phyloP scores from a whole-genome alignment of 2,888 invertebrate species.

The Drosophila limbata region DNA sequence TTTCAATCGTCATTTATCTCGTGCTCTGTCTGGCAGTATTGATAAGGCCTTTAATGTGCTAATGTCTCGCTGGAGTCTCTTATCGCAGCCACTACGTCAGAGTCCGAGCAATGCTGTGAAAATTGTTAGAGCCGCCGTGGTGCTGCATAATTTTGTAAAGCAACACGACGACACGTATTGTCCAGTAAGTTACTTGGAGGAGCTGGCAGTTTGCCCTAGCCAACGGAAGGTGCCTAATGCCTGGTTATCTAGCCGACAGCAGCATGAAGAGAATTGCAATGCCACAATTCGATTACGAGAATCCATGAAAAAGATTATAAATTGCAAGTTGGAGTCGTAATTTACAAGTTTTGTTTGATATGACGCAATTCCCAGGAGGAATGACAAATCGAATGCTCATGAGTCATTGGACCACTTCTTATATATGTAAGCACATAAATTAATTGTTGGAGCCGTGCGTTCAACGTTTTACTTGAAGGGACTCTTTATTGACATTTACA shows the following conservation, averaged over 20 bases:
- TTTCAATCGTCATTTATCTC: constrained; percentile 28
- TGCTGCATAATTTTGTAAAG: constrained; percentile 39
- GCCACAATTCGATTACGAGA: constrained; percentile 20
- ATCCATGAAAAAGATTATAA: neutral
- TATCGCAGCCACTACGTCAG: constrained; percentile 23
- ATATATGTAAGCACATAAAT: neutral
- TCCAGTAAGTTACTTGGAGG: constrained; percentile 9
- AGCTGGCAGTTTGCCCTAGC: neutral
- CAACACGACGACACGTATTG: constrained; percentile 34
- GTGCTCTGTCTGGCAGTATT: constrained; percentile 22
- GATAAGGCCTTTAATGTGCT: constrained; percentile 30
- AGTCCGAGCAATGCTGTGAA: constrained; percentile 23
- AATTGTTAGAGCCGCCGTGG: constrained; percentile 21
- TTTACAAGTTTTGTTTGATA: neutral
- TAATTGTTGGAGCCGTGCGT: neutral
- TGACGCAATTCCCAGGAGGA: constrained; percentile 7
- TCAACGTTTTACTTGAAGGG: constrained; percentile 29
- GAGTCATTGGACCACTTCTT: constrained; percentile 5
- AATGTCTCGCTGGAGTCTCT: constrained; percentile 33
- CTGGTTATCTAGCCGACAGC: neutral
- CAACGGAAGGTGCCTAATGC: neutral
- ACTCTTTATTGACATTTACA: constrained; percentile 63
- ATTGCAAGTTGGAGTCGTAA: neutral
- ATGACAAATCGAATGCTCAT: neutral
- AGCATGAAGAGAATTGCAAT: neutral